Evolutionary conservation across 92 coral and sea anemone species (phyloP).

Genomic region (Galaxea fascicularis): DNA sequence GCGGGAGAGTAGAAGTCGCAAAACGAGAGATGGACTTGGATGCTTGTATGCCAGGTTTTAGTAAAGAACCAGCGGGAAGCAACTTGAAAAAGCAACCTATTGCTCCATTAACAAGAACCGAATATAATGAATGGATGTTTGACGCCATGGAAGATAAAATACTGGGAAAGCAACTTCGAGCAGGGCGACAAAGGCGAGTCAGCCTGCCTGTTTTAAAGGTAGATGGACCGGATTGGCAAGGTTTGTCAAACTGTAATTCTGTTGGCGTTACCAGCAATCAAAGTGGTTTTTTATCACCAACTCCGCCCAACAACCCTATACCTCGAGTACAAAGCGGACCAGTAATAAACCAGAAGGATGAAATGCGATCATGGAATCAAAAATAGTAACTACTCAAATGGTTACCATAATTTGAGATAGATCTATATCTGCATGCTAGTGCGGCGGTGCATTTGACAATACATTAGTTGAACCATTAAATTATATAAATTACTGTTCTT

Average conservation of each 20-base stretch:
- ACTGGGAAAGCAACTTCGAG: not conserved
- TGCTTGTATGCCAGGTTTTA: conserved; percentile 28
- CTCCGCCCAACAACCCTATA: not conserved
- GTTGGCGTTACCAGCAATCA: not conserved
- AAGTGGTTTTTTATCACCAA: not conserved
- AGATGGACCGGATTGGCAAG: conserved; percentile 4
- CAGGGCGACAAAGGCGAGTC: conserved; percentile 9
- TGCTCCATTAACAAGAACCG: conserved; percentile 2
- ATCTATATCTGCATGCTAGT: not conserved
- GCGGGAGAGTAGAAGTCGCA: conserved; percentile 26
- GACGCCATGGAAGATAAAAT: not conserved
- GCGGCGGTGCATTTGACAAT: not conserved
- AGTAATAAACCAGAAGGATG: conserved; percentile 1
- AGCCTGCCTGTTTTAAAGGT: conserved; percentile 36
- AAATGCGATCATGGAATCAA: conserved; percentile 7
- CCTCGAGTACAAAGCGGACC: conserved; percentile 13
- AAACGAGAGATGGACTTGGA: conserved; percentile 34
- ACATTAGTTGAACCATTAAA: not conserved
- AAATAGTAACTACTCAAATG: not conserved
- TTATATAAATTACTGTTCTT: too few relatives aligned
- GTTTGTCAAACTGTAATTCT: conserved; percentile 11
- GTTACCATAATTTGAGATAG: too few relatives aligned
- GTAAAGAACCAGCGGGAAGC: not conserved
- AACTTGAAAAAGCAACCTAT: not conserved
- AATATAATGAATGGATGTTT: conserved; percentile 37